Percentiles rank a stretch among this genome's conserved stretches.
Conservation (phyloP, 2,113 vertebrate genomes). For the Corythaeola cristata region DNA sequence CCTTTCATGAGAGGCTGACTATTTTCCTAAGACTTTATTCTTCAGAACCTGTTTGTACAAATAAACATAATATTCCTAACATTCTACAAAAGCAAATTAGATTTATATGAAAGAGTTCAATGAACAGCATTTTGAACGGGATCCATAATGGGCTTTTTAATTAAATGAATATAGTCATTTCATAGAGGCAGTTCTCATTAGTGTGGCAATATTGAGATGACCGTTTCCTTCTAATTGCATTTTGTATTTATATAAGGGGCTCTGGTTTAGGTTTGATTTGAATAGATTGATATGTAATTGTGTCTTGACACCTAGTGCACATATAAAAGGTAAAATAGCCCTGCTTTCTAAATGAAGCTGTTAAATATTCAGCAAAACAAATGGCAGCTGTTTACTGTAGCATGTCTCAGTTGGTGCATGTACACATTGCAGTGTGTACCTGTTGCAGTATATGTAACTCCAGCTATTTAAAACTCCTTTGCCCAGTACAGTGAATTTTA, state of each 20-base stretch:
- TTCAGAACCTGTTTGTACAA: constrained; percentile 60
- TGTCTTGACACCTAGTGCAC: constrained; percentile 16
- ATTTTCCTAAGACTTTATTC: constrained; percentile 29
- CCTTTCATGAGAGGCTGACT: neutral
- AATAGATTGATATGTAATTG: constrained; percentile 61
- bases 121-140: constrained; percentile 68
- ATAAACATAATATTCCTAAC: constrained; percentile 44
- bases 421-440: neutral
- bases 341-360: constrained; percentile 8
- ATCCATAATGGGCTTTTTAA: constrained; percentile 77
- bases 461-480: neutral
- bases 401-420: neutral
- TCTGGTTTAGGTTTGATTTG: constrained; percentile 69
- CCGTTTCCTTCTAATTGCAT: constrained; percentile 72
- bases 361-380: neutral
- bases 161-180: constrained; percentile 78
- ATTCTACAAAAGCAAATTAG: constrained; percentile 64
- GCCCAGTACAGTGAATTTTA: neutral
- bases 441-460: neutral
- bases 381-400: neutral
- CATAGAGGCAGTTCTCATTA: constrained; percentile 77
- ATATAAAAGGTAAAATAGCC: neutral
- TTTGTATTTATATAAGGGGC: constrained; percentile 46
- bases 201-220: constrained; percentile 64
- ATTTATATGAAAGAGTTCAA: constrained; percentile 73